Percentiles rank a stretch among this genome's conserved stretches.
phyloP scores from a whole-genome alignment of 2,888 invertebrate genomes.

The Esperia sulphurella region DNA sequence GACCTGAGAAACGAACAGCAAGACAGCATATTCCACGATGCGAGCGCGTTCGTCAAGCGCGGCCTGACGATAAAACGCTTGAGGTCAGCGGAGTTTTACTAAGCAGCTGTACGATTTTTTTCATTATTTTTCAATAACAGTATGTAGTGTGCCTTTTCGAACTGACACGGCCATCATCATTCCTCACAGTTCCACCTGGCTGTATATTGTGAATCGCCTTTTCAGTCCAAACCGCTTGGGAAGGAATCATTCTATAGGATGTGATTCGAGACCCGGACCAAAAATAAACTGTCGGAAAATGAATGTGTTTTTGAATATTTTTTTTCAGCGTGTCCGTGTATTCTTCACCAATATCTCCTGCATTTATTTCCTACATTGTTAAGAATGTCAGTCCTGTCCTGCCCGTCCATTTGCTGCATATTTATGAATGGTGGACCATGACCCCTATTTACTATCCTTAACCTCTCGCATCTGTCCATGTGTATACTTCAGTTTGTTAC shows the following conservation, averaged over 20 bases:
- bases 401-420: neutral
- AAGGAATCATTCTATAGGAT: constrained; percentile 16
- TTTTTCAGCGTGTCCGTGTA: constrained; percentile 5
- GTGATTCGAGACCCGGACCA: neutral
- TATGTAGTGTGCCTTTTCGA: constrained; percentile 70
- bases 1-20: constrained; percentile 56
- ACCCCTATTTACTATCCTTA: constrained; percentile 40
- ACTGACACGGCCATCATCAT: constrained; percentile 50
- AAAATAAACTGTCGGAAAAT: neutral
- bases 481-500: neutral
- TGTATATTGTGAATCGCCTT: constrained; percentile 11
- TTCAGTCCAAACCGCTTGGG: constrained; percentile 33
- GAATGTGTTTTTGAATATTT: constrained; percentile 1
- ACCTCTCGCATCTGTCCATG: constrained; percentile 27
- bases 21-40: constrained; percentile 70
- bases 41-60: constrained; percentile 71
- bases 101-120: constrained; percentile 66
- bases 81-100: constrained; percentile 75
- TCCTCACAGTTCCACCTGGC: constrained; percentile 2
- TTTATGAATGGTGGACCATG: constrained; percentile 34
- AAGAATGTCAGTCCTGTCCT: neutral
- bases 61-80: constrained; percentile 75
- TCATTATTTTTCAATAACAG: constrained; percentile 38
- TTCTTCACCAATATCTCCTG: neutral
- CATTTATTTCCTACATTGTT: neutral